Percentiles rank a stretch among this genome's conserved stretches.
Evolutionary conservation across 2,113 vertebrate species (phyloP).

Genomic region (Chiloscyllium plagiosum): DNA sequence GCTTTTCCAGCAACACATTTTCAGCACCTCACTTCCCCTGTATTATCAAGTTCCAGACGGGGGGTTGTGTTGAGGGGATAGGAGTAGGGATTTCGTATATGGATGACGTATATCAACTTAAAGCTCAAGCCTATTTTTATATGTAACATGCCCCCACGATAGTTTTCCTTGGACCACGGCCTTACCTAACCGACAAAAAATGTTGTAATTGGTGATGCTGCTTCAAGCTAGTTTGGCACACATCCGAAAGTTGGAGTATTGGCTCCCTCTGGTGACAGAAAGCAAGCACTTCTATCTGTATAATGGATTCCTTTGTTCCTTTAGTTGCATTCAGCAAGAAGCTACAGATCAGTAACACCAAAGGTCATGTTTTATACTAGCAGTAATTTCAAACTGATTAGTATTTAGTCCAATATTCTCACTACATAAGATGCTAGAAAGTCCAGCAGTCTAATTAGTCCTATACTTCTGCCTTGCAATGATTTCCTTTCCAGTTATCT

Average conservation of each 20-base stretch:
- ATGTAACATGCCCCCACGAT: background rate
- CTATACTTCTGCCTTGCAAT: background rate
- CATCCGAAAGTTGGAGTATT: background rate
- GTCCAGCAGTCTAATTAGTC: background rate
- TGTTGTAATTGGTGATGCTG: background rate
- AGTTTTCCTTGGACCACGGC: background rate
- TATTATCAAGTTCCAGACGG: too few relatives aligned
- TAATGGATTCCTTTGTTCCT: background rate
- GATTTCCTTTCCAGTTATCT: background rate
- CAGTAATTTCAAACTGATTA: background rate
- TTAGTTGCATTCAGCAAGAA: background rate
- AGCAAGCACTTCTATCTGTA: background rate
- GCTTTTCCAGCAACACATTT: too few relatives aligned
- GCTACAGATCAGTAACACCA: background rate
- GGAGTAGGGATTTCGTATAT: too few relatives aligned
- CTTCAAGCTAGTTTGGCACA: background rate
- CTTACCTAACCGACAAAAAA: background rate
- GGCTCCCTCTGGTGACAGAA: conserved; percentile 14
- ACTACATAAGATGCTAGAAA: background rate
- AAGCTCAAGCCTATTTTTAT: background rate
- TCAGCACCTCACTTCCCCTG: too few relatives aligned
- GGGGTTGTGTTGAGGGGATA: too few relatives aligned
- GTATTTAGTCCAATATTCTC: background rate
- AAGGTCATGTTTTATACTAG: background rate
- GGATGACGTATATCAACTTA: background rate